Evolutionary conservation across 2,888 invertebrate genomes (phyloP).

Genomic region (Rhagonycha fulva): DNA sequence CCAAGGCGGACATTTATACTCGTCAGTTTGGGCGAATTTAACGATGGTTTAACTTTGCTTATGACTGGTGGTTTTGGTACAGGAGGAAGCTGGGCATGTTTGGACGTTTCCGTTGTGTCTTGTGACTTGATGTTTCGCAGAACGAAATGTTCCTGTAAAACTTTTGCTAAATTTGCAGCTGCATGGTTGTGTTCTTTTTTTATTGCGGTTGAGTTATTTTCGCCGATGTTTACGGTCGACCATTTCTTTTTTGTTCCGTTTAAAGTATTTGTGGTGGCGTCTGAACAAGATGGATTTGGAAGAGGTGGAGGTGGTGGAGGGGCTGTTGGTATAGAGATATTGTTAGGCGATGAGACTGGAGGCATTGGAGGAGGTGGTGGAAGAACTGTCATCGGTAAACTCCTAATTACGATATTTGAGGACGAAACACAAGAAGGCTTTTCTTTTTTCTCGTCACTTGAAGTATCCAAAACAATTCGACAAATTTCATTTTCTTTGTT

Average conservation of each 20-base stretch:
- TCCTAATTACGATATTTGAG: background rate
- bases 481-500: background rate
- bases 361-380: conserved; percentile 7
- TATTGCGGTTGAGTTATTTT: background rate
- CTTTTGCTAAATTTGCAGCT: conserved; percentile 22
- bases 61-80: background rate
- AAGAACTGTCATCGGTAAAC: background rate
- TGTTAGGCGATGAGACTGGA: background rate
- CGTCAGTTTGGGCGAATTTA: background rate
- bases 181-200: conserved; percentile 8
- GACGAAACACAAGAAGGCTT: background rate
- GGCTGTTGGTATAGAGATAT: conserved; percentile 12
- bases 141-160: conserved; percentile 14
- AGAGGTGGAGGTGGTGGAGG: conserved; percentile 37
- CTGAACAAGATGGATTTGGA: background rate
- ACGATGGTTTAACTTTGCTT: too few relatives aligned
- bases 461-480: background rate
- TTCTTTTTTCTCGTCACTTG: background rate
- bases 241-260: conserved; percentile 9
- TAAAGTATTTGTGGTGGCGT: background rate
- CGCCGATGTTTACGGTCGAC: background rate
- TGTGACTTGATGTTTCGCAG: background rate
- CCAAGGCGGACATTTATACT: background rate
- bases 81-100: background rate
- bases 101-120: background rate